A percentile compares a stretch with the other conserved stretches of the same genome.
Evolutionary conservation across 2,797 vertebrate genomes (phyloP).

Genomic region (Nyctalus aviator): DNA sequence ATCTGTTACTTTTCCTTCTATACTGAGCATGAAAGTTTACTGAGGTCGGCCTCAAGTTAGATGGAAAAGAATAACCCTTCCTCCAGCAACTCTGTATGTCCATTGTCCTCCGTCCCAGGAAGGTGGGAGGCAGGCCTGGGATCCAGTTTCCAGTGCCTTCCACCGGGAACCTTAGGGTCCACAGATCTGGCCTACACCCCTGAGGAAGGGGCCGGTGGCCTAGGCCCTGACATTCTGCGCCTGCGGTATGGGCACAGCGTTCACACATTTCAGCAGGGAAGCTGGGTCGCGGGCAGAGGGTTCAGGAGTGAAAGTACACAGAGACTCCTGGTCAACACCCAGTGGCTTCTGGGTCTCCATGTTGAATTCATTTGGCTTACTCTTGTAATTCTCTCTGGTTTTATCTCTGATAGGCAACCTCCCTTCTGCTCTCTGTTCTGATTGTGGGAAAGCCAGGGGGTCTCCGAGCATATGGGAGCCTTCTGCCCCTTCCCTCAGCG

Average conservation of each 20-base stretch:
- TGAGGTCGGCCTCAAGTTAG: background rate
- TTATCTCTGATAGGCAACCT: background rate
- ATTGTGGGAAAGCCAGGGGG: background rate
- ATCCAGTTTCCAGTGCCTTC: background rate
- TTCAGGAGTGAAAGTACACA: background rate
- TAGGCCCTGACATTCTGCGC: fast-evolving
- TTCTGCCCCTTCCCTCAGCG: background rate
- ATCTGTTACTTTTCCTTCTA: background rate
- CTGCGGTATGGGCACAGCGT: fast-evolving
- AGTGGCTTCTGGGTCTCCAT: background rate
- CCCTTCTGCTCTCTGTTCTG: background rate
- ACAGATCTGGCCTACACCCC: background rate
- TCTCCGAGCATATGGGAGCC: background rate
- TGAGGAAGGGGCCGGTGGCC: background rate
- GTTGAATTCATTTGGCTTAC: background rate
- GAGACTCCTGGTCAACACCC: background rate
- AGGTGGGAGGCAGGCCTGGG: background rate
- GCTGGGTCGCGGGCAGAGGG: background rate
- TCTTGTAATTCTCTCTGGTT: background rate
- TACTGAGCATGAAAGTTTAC: background rate
- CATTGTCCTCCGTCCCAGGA: background rate
- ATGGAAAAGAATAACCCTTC: background rate
- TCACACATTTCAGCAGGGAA: background rate
- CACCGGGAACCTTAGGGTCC: no score
- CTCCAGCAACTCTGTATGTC: background rate